phyloP scores from a whole-genome alignment of 2,888 invertebrate species.

The Meandrusa payeni region DNA sequence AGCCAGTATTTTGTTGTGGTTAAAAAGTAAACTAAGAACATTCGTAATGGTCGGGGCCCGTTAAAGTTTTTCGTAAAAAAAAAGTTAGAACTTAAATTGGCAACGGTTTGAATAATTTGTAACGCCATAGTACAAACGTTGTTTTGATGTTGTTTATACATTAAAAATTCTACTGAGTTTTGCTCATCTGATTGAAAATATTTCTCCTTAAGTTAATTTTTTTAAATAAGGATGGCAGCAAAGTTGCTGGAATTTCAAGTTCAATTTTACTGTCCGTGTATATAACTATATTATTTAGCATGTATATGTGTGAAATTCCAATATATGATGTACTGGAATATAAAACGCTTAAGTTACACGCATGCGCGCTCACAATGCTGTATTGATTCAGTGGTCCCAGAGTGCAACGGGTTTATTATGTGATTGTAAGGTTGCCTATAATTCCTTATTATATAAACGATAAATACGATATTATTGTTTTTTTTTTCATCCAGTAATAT shows the following conservation, averaged over 20 bases:
- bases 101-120: slow-evolving; percentile 1
- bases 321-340: slow-evolving; percentile 3
- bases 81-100: not conserved
- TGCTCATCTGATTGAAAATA: no score
- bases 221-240: no score
- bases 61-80: slow-evolving; percentile 1
- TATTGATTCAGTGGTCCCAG: slow-evolving; percentile 18
- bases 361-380: slow-evolving; percentile 13
- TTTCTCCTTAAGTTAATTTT: no score
- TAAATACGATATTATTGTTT: no score
- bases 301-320: slow-evolving; percentile 10
- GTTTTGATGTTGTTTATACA: no score
- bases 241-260: no score
- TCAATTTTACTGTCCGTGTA: no score
- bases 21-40: slow-evolving; percentile 5
- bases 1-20: not conserved
- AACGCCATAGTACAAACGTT: no score
- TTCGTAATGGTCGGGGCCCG: not conserved
- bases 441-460: no score
- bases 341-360: slow-evolving; percentile 20
- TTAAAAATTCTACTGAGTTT: no score
- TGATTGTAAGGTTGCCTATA: slow-evolving; percentile 18
- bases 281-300: slow-evolving; percentile 3
- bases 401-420: slow-evolving; percentile 23
- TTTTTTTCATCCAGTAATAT: no score